Percentiles rank a stretch among this genome's conserved stretches.
phyloP scores from a whole-genome alignment of 53 echinoderm and acorn worm genomes.

The Stichopus horrens region DNA sequence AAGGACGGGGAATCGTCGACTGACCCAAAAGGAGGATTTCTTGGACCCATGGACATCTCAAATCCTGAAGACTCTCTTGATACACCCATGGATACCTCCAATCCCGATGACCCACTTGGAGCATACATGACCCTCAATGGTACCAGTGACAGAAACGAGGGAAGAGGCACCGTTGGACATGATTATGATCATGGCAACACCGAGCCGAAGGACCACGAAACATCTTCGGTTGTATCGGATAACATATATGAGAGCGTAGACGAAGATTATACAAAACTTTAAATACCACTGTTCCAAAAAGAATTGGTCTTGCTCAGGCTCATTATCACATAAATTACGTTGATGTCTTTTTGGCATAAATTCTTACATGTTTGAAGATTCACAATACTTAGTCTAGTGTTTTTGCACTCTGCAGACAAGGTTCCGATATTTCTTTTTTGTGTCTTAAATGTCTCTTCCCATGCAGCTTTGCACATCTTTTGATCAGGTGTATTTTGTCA shows the following conservation, averaged over 20 bases:
- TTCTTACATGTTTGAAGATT: too few relatives aligned
- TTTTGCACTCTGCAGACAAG: too few relatives aligned
- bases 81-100: neutral
- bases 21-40: neutral
- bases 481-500: too few relatives aligned
- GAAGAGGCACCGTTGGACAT: neutral
- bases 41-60: neutral
- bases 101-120: neutral
- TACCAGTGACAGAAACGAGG: neutral
- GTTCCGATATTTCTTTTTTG: too few relatives aligned
- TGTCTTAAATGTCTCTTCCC: too few relatives aligned
- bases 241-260: slow-evolving; percentile 23
- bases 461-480: too few relatives aligned
- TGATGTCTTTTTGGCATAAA: too few relatives aligned
- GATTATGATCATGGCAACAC: neutral
- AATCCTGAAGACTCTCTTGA: neutral
- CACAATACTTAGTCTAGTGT: too few relatives aligned
- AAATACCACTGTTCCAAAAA: neutral
- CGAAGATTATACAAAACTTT: neutral
- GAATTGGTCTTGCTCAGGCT: too few relatives aligned
- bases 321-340: too few relatives aligned
- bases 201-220: neutral
- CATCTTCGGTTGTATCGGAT: neutral
- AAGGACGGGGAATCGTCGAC: slow-evolving; percentile 16
- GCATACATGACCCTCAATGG: neutral